These are phyloP conservation scores for Ormyrus labotus DNA, from an alignment of 2,888 invertebrate species.

Conservation along the genomic window DNA sequence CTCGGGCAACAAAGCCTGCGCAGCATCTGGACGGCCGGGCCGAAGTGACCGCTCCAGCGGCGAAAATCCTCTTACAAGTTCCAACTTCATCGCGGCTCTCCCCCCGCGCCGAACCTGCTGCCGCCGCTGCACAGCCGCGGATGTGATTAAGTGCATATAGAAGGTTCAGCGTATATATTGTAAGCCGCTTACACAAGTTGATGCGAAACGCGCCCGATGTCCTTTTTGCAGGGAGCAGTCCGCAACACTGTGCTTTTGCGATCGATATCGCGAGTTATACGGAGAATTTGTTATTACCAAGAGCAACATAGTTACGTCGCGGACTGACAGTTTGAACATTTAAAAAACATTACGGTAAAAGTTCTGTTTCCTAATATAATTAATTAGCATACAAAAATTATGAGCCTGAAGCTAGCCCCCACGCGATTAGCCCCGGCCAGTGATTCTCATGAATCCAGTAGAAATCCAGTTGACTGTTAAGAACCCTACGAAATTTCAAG, in stretches of 20 bases:
- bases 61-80: slow-evolving; percentile 67
- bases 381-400: no score
- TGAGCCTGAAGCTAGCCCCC: no score
- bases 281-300: no score
- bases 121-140: background rate
- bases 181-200: slow-evolving; percentile 56
- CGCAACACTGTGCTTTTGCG: background rate
- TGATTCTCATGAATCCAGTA: no score
- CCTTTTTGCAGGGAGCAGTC: slow-evolving; percentile 35
- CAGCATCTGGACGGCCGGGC: background rate
- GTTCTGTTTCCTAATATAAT: no score
- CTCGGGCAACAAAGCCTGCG: no score
- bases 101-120: slow-evolving; percentile 56
- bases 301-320: no score
- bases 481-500: no score
- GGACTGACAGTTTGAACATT: no score
- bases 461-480: no score
- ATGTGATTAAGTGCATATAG: slow-evolving; percentile 51
- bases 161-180: slow-evolving; percentile 39
- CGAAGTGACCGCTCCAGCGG: slow-evolving; percentile 50
- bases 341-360: no score
- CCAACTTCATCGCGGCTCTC: slow-evolving; percentile 63
- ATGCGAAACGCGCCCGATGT: slow-evolving; percentile 38
- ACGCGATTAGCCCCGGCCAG: no score
- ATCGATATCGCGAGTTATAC: background rate